Percentiles rank a stretch among this genome's conserved stretches.
Evolutionary conservation across 2,113 vertebrate species (phyloP).

Genomic region (Morone chrysops): DNA sequence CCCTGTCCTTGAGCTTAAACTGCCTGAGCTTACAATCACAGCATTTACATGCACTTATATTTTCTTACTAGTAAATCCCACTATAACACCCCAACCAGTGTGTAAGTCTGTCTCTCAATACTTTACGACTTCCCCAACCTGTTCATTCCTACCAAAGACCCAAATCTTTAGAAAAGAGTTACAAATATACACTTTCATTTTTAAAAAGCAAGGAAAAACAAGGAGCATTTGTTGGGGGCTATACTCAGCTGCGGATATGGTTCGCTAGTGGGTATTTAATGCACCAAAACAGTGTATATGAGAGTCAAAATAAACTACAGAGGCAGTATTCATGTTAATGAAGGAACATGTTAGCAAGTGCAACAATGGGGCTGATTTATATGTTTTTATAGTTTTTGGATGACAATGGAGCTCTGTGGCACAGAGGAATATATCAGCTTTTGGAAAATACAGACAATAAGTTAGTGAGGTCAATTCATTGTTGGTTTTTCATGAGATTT

Average conservation of each 20-base stretch:
- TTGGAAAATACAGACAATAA: not conserved
- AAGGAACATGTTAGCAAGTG: no score
- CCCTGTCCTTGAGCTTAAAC: constrained; percentile 1
- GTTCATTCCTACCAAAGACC: not conserved
- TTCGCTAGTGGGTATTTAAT: not conserved
- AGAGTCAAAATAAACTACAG: not conserved
- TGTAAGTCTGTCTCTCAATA: not conserved
- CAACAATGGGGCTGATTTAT: not conserved
- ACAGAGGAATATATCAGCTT: not conserved
- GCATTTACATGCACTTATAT: not conserved
- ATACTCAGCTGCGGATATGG: not conserved
- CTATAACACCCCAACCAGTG: not conserved
- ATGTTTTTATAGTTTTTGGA: not conserved
- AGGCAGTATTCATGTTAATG: not conserved
- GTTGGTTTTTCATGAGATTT: not conserved
- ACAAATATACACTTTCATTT: not conserved
- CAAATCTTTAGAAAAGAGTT: not conserved
- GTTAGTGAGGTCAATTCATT: not conserved
- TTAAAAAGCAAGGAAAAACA: not conserved
- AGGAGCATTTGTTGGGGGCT: not conserved
- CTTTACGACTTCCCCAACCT: not conserved
- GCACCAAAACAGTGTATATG: not conserved
- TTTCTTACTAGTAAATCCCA: not conserved
- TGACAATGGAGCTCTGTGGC: not conserved
- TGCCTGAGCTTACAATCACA: not conserved